Evolutionary conservation across 1,140 invertebrate genomes (phyloP), one percentile per base, ranked within the genome.

Genomic region (Rhyacophila brunnea): DNA sequence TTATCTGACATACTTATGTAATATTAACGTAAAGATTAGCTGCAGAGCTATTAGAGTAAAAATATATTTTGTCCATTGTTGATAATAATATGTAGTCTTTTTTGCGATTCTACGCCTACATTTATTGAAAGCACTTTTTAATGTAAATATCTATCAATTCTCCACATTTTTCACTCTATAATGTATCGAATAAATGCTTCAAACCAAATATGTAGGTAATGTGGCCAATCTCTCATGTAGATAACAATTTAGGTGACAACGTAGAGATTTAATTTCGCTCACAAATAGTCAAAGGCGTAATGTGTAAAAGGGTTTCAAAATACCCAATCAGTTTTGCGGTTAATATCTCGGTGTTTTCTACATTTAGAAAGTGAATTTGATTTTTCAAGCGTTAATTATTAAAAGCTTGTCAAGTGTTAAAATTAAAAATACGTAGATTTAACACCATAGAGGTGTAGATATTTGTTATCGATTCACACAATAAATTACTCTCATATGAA

Each of bases 51-150:
- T 19, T 15, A 45, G 38, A 11, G 18, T 35, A 55, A 44, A n/a
- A 35, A 15, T 32, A 46, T 57, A 57, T 48, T 57, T 57, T 57
- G 54, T 57, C 54, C 35, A 57, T 23, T 28, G 32, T 45, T 18
- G 43, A 54, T 28, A 28, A 28, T 28, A 28, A 28, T 54, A 54
- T 45, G 52, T 54, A 54, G 52, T 45, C 36, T 23, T n/a, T 23
- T 48, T 38, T 48, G 54, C 42, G 44, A 48, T 43, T 36, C 54
- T 43, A 57, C 52, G 52, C 52, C 46, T 55, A 55, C 52, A 34
- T 53, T 55, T 46, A 55, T 46, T 55, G 36, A 44, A 46, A 11
- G 52, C 52, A 55, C 52, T 46, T 13, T 55, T 14, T 42, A 42
- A 14, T 40, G 28, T 55, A 55, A 55, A 43, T 55, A 55, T 46